phyloP scores from a whole-genome alignment of 2,888 invertebrate species.

The Drepana falcataria region DNA sequence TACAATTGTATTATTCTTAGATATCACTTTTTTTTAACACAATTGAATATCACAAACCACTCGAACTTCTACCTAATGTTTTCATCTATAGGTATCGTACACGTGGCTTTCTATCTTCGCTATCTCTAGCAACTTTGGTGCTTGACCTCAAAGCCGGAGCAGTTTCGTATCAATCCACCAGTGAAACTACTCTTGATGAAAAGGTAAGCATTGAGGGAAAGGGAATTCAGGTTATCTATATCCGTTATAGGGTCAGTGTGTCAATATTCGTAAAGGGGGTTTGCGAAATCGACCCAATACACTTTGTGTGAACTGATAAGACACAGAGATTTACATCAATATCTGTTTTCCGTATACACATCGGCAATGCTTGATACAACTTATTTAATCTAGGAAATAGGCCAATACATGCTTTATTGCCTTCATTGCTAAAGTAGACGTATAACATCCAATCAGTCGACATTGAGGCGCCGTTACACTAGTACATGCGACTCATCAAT shows the following conservation, averaged over 20 bases:
- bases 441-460: constrained; percentile 19
- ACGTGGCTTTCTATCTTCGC: too few species aligned
- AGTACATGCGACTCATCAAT: neutral
- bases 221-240: constrained; percentile 17
- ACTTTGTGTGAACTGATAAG: constrained; percentile 36
- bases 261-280: constrained; percentile 35
- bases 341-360: constrained; percentile 4
- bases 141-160: neutral
- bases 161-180: neutral
- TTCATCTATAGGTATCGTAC: too few species aligned
- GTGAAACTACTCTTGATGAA: neutral
- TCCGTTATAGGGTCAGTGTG: constrained; percentile 40
- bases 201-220: constrained; percentile 6
- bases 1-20: too few species aligned
- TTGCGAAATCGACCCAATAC: constrained; percentile 50
- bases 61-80: too few species aligned
- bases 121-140: neutral
- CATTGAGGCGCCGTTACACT: constrained; percentile 14
- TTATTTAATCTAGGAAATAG: constrained; percentile 8
- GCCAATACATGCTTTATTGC: constrained; percentile 25
- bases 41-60: too few species aligned
- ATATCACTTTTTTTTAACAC: too few species aligned
- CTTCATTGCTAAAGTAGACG: constrained; percentile 14
- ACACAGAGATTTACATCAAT: constrained; percentile 17
- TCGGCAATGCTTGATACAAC: constrained; percentile 19